Evolutionary conservation across 1,140 invertebrate species (phyloP).

Genomic region (Cardiocondyla obscurior): DNA sequence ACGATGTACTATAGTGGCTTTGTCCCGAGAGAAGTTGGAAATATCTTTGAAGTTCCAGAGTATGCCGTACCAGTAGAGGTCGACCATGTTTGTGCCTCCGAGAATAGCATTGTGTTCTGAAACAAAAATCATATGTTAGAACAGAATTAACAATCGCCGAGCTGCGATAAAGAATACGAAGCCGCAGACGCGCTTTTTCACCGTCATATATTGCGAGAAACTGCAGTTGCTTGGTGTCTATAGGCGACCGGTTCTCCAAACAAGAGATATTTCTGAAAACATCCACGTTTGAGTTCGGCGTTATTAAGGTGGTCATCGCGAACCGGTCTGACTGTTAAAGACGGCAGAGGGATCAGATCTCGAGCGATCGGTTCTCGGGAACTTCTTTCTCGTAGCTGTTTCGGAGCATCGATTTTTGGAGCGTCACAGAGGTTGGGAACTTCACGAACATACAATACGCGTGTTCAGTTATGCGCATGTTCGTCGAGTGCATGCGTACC

Average conservation of each 20-base stretch:
- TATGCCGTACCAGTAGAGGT: slow-evolving; percentile 79
- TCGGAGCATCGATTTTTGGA: neutral
- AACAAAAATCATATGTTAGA: slow-evolving; percentile 38
- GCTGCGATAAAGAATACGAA: neutral
- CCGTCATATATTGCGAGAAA: slow-evolving; percentile 76
- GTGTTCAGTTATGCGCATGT: neutral
- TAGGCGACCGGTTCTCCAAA: slow-evolving; percentile 50
- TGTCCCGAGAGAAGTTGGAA: slow-evolving; percentile 65
- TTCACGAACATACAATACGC: neutral
- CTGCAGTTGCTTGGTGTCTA: slow-evolving; percentile 74
- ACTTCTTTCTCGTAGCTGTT: neutral
- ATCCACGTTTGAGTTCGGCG: slow-evolving; percentile 75
- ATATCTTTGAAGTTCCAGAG: slow-evolving; percentile 75
- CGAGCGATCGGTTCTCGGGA: neutral
- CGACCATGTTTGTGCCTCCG: slow-evolving; percentile 78
- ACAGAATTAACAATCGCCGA: too few species aligned
- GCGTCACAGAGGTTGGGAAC: neutral
- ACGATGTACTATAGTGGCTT: slow-evolving; percentile 55
- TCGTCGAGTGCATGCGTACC: neutral
- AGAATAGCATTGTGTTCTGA: slow-evolving; percentile 78
- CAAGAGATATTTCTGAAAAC: slow-evolving; percentile 75
- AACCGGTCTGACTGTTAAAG: neutral
- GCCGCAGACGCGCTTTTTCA: slow-evolving; percentile 49
- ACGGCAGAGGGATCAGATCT: neutral
- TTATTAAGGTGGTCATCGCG: slow-evolving; percentile 32